Evolutionary conservation across 2,888 invertebrate genomes (phyloP), one percentile per base, ranked within the genome.

Genomic region (Crematogaster levior): DNA sequence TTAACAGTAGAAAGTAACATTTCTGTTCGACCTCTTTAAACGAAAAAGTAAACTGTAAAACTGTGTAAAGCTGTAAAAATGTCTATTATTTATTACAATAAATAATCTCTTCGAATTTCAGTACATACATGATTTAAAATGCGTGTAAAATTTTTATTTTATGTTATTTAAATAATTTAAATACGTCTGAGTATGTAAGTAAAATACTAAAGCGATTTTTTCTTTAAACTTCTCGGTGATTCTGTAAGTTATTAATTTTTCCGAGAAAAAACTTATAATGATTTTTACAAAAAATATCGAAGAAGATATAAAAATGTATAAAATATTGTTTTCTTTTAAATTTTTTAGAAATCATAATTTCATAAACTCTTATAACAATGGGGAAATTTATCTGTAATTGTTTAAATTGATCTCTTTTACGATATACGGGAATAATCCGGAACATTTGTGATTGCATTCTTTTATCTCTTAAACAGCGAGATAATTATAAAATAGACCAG

Each of bases 401-500:
- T 75, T 37, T 7, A 5, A 37, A 74, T 37, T 21, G 6, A 60
- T 21, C 3, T n/a, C 10, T 34, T 61, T 61, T 34, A 34, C 6
- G 0, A 27, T 40, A 18, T 43, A 15, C 10, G 15, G 27, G 40
- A 51, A n/a, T 12, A 27, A 75, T 51, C 24, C 10, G n/a, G 43
- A 61, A 77, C 4, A 43, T 56, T 9, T 27, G 27, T 9, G n/a
- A 43, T 27, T 77, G 24, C 12, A 74, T 37, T 51, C 37, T 27
- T 75, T 51, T 24, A 77, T 77, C 77, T 77, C 61, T 51, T 30
- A 21, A 34, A 30, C 12, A 24, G 12, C 15, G 48, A 48, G 72
- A 79, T 79, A 70, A 79, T 79, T 72, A 72, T 79, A 79, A 79
- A 77, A 79, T 79, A 79, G 77, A 79, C 77, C n/a, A 79, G 77